Evolutionary conservation across 2,888 invertebrate species (phyloP).

Genomic region (Alviniconcha strummeri): DNA sequence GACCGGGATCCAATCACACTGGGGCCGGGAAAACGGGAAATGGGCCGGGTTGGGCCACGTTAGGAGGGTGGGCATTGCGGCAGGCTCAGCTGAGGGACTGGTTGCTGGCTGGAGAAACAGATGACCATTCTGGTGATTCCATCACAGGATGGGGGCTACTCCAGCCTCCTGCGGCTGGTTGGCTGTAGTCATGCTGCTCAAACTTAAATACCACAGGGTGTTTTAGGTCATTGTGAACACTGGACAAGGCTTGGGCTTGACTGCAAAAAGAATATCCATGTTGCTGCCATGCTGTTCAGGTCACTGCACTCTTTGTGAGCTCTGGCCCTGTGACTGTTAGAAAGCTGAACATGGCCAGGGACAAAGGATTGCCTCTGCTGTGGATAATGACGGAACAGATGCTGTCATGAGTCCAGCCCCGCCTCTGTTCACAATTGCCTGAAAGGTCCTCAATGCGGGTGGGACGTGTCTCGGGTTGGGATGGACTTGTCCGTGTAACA

Average conservation of each 20-base stretch:
- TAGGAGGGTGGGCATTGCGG: constrained; percentile 56
- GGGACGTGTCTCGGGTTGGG: constrained; percentile 64
- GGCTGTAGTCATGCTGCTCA: constrained; percentile 22
- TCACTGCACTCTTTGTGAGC: too few relatives aligned
- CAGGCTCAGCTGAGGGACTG: constrained; percentile 29
- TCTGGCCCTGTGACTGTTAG: too few relatives aligned
- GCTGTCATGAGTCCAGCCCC: neutral
- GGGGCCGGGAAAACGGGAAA: constrained; percentile 56
- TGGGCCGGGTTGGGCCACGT: constrained; percentile 60
- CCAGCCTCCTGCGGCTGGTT: neutral
- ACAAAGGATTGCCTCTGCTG: too few relatives aligned
- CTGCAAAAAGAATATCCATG: too few relatives aligned
- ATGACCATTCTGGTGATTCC: neutral
- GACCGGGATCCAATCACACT: constrained; percentile 48
- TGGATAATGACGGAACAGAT: too few relatives aligned
- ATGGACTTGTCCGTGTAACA: constrained; percentile 41
- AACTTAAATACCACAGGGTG: constrained; percentile 22
- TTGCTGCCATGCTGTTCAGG: too few relatives aligned
- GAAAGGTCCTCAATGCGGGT: constrained; percentile 43
- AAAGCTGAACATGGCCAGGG: too few relatives aligned
- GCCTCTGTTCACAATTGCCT: neutral
- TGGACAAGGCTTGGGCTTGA: neutral
- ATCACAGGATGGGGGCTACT: neutral
- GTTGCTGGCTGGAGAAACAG: constrained; percentile 11
- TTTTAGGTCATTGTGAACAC: neutral